These are phyloP conservation scores for Fragum sueziense DNA, from an alignment of 2,888 invertebrate genomes.

Conservation along the genomic window DNA sequence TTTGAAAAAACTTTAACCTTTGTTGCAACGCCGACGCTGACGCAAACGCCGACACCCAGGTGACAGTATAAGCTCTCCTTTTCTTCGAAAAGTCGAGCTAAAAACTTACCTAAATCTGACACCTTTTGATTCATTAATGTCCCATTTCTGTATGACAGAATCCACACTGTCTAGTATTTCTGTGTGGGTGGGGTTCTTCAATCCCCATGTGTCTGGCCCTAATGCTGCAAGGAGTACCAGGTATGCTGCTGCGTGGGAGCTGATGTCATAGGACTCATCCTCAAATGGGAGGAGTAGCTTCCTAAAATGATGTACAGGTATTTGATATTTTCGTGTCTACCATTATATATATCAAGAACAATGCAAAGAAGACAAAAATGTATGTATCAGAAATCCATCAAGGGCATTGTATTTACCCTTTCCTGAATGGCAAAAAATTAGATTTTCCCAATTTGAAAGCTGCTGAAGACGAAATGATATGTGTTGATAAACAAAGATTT, in stretches of 20 bases:
- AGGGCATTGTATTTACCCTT: not conserved
- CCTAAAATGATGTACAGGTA: not conserved
- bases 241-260: conserved; percentile 55
- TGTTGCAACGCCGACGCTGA: too few species aligned
- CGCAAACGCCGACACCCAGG: too few species aligned
- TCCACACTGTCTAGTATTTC: conserved; percentile 46
- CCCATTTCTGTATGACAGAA: conserved; percentile 39
- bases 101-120: conserved; percentile 52
- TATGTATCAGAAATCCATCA: too few species aligned
- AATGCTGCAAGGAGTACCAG: conserved; percentile 49
- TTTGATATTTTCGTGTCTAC: too few species aligned
- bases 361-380: too few species aligned
- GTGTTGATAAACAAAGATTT: not conserved
- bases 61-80: too few species aligned
- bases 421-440: not conserved
- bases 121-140: conserved; percentile 48
- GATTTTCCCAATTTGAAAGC: not conserved
- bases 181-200: conserved; percentile 32
- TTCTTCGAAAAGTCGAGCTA: too few species aligned
- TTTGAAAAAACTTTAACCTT: too few species aligned
- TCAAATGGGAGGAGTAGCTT: not conserved
- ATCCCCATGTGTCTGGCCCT: conserved; percentile 50
- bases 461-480: not conserved
- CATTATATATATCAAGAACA: too few species aligned
- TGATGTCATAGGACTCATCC: conserved; percentile 41